A percentile compares a stretch with the other conserved stretches of the same genome.
Conservation (phyloP, 2,113 vertebrate genomes). For the Eulacestoma nigropectus region DNA sequence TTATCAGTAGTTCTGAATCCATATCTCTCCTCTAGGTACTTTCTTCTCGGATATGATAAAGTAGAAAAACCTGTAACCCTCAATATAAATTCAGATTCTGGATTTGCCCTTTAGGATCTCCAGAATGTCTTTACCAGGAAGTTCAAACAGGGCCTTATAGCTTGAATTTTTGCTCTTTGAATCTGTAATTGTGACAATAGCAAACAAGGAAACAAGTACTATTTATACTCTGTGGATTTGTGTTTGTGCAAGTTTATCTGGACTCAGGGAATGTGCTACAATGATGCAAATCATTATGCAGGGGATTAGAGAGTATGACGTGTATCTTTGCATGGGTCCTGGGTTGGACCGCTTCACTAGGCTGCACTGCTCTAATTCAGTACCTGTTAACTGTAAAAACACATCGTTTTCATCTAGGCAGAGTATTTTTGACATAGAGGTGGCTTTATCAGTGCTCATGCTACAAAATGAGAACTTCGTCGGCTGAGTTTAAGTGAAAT, state of each 20-base stretch:
- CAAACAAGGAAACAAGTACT: neutral
- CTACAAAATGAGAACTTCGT: neutral
- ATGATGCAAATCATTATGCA: neutral
- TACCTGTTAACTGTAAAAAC: neutral
- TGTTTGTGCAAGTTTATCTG: neutral
- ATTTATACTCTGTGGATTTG: neutral
- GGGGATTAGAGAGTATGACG: neutral
- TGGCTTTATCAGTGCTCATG: neutral
- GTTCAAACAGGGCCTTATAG: neutral
- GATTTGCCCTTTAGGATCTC: neutral
- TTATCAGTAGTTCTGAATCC: neutral
- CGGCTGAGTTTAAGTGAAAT: neutral
- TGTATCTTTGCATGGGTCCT: neutral
- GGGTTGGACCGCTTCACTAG: neutral
- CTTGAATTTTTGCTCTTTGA: neutral
- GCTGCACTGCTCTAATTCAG: neutral
- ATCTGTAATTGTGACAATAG: accelerated
- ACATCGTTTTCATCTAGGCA: neutral
- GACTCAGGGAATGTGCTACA: neutral
- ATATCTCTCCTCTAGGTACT: neutral
- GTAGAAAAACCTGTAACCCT: neutral
- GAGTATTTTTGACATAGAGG: neutral
- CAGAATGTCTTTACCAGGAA: neutral
- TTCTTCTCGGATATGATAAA: neutral
- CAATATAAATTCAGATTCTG: neutral